These are phyloP conservation scores for Eupithecia exiguata DNA, from an alignment of 2,888 invertebrate species.

Conservation along the genomic window DNA sequence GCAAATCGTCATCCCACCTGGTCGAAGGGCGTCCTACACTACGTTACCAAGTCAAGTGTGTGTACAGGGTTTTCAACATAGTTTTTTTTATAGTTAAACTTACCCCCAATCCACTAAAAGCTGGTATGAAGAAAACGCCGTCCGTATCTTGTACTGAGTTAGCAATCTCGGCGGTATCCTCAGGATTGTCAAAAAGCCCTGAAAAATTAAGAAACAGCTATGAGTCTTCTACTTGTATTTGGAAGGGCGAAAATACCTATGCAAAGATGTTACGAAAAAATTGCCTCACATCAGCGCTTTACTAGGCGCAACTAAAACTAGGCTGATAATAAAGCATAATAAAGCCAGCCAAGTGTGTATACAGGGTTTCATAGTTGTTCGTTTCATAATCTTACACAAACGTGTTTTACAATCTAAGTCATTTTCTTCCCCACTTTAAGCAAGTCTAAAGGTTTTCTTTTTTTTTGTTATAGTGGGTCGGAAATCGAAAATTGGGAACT, in stretches of 20 bases:
- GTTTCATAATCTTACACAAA: background rate
- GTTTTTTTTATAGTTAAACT: conserved; percentile 38
- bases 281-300: background rate
- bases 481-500: too few species aligned
- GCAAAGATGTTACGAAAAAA: background rate
- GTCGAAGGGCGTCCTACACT: too few species aligned
- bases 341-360: background rate
- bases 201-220: conserved; percentile 45
- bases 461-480: too few species aligned
- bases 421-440: background rate
- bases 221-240: background rate
- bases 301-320: too few species aligned
- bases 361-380: background rate
- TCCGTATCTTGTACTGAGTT: conserved; percentile 87
- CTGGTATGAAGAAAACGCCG: conserved; percentile 94
- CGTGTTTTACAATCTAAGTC: background rate
- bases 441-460: too few species aligned
- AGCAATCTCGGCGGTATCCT: conserved; percentile 87
- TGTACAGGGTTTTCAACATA: too few species aligned
- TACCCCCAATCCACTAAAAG: conserved; percentile 94
- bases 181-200: conserved; percentile 87
- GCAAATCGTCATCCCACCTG: too few species aligned
- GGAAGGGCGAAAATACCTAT: background rate
- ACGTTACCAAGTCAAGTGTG: too few species aligned
- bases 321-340: background rate